Conservation (phyloP, 92 coral and sea anemone genomes). For the Parazoanthus swiftii region DNA sequence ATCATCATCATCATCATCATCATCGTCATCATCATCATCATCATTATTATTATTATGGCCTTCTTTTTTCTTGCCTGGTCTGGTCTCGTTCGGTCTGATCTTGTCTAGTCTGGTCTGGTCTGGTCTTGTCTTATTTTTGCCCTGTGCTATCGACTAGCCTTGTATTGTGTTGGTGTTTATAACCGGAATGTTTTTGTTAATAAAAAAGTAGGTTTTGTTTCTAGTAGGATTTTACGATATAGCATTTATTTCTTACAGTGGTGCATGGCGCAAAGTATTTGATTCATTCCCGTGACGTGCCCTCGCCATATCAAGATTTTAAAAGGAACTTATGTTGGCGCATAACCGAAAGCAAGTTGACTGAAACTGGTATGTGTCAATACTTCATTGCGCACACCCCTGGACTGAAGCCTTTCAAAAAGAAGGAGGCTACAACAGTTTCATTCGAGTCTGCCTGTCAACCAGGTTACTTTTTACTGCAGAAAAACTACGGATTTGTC, state of each 20-base stretch:
- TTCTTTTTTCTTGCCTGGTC: too few relatives aligned
- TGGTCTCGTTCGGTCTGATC: too few relatives aligned
- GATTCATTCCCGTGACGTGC: slow-evolving; percentile 26
- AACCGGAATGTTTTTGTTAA: neutral
- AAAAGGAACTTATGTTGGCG: slow-evolving; percentile 28
- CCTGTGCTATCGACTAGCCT: too few relatives aligned
- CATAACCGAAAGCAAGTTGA: slow-evolving; percentile 17
- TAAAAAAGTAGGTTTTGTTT: too few relatives aligned
- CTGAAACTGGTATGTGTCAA: neutral
- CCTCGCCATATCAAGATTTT: neutral
- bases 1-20: too few relatives aligned
- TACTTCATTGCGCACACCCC: slow-evolving; percentile 26
- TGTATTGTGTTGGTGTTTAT: too few relatives aligned
- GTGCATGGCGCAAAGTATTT: slow-evolving; percentile 26
- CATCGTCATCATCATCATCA: too few relatives aligned
- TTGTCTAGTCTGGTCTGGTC: too few relatives aligned
- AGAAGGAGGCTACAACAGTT: slow-evolving; percentile 1
- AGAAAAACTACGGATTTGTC: slow-evolving; percentile 14
- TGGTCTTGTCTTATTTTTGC: too few relatives aligned
- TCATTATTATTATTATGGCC: neutral
- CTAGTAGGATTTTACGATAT: neutral
- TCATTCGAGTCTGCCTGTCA: slow-evolving; percentile 33
- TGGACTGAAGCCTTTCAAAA: slow-evolving; percentile 7
- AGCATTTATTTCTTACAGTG: neutral
- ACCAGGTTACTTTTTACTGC: slow-evolving; percentile 36